Evolutionary conservation across 2,888 invertebrate species (phyloP), one percentile per base, ranked within the genome.

Genomic region (Agonum fuliginosum): DNA sequence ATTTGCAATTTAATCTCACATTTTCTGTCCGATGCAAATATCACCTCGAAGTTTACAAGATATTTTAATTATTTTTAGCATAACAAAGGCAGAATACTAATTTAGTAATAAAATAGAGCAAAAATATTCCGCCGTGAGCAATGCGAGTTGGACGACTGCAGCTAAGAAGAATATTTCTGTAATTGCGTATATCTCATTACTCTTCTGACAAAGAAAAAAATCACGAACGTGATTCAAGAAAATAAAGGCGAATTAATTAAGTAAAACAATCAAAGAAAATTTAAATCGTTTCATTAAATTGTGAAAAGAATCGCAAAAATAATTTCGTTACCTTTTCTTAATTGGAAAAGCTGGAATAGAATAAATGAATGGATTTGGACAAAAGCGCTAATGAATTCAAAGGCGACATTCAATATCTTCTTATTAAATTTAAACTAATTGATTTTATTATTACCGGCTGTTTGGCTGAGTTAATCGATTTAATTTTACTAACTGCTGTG

Each of bases 201-300:
- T 6, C 24, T 27, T 6, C 24, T 27, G 3, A 54, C 12, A 67
- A 67, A 20, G 67, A 34, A 34, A 14, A 12, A 37, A 67, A 24
- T 54, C 54, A 12, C 17, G 58, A 27, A 27, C 24, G 58, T 58
- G 27, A 58, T 27, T 4, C 12, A 14, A 37, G 41, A 67, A 17
- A 67, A 20, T 37, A 67, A 67, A 67, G 41, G 67, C 67, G 20
- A 67, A 67, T 41, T 67, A 67, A 67, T 67, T 67, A 67, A 67
- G 41, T 67, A 67, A 67, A 67, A 67, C 67, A 65, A 34, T 65
- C 62, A 67, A 67, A 67, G 41, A 20, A 67, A 67, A 67, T 67
- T 67, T 20, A 41, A 41, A 67, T 67, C 67, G 41, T 67, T 67
- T 67, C 37, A 67, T 20, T 58, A 54, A 54, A 54, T 54, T 20